Conservation (phyloP, 2,888 invertebrate species). For the Caenorhabditis drosophilae region DNA sequence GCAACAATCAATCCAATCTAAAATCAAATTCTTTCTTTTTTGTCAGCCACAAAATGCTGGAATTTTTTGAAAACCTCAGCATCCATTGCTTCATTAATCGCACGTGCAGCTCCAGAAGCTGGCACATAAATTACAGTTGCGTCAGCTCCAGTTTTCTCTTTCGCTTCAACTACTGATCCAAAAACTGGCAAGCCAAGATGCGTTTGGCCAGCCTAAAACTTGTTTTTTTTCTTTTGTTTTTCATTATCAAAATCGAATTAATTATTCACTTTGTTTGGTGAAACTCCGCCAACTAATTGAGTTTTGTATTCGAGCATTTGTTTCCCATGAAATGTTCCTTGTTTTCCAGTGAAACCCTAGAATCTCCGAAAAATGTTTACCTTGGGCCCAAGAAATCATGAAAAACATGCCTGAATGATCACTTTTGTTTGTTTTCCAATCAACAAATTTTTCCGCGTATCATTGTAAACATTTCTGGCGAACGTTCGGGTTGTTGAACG, state of each 20-base stretch:
- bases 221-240: too few species aligned
- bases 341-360: constrained; percentile 56
- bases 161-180: constrained; percentile 69
- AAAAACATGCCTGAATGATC: constrained; percentile 45
- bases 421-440: constrained; percentile 51
- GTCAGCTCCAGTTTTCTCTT: constrained; percentile 82
- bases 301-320: constrained; percentile 99
- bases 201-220: constrained; percentile 84
- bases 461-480: constrained; percentile 44
- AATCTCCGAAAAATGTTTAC: constrained; percentile 2
- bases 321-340: constrained; percentile 77
- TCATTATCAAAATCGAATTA: too few species aligned
- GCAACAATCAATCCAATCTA: constrained; percentile 82
- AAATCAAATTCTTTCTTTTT: neutral
- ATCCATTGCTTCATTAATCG: constrained; percentile 74
- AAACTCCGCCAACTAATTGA: constrained; percentile 84
- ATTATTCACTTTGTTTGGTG: constrained; percentile 59
- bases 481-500: constrained; percentile 16
- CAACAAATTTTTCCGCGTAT: constrained; percentile 50
- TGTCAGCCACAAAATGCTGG: neutral
- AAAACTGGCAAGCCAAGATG: constrained; percentile 90
- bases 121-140: constrained; percentile 97
- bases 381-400: neutral
- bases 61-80: constrained; percentile 36
- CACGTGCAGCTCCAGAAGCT: constrained; percentile 85